Evolutionary conservation across 1,140 invertebrate species (phyloP), one percentile per base, ranked within the genome.

Genomic region (Wiebesia pumilae): DNA sequence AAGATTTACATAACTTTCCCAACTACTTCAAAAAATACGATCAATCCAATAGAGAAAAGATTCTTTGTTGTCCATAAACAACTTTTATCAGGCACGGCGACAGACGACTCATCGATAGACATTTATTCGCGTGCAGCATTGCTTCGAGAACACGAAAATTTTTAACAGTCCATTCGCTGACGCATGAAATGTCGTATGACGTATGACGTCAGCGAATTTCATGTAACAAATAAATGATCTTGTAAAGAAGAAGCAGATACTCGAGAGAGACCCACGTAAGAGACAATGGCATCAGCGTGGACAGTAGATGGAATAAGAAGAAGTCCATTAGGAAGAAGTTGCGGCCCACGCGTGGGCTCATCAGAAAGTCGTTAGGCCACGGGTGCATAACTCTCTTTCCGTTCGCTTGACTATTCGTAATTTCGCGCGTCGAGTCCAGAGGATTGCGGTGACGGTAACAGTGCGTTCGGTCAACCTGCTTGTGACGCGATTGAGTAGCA

Each of bases 361-460:
- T 93, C 92, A 93, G 91, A 93, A 92, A 92, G 91, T 93, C 93
- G 91, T 93, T 93, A 93, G 91, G 89, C 87, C 82, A 40, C 10
- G 38, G 67, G 33, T 87, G 87, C 62, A n/a, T 40, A 58, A 33
- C 47, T 43, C 43, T 54, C 51, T 62, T 62, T 33, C 30, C 1
- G 3, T 62, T 30, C 43, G 51, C 19, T 27, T 62, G 30, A 40
- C 79, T 27, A 33, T 58, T 54, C 43, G 6, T 30, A 51, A 12
- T 81, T 69, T 81, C 10, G 35, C 16, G 77, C 54, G 0, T 27
- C 30, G 7, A 24, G 27, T 19, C 40, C n/a, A 62, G n/a, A n/a
- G 43, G n/a, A n/a, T 47, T 16, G 73, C 12, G 16, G 21, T 35
- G 58, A 62, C 58, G 10, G 0, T 27, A 33, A 83, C 47, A 51